These are phyloP conservation scores for Eupithecia exiguata DNA, from an alignment of 2,888 invertebrate genomes.

Conservation along the genomic window DNA sequence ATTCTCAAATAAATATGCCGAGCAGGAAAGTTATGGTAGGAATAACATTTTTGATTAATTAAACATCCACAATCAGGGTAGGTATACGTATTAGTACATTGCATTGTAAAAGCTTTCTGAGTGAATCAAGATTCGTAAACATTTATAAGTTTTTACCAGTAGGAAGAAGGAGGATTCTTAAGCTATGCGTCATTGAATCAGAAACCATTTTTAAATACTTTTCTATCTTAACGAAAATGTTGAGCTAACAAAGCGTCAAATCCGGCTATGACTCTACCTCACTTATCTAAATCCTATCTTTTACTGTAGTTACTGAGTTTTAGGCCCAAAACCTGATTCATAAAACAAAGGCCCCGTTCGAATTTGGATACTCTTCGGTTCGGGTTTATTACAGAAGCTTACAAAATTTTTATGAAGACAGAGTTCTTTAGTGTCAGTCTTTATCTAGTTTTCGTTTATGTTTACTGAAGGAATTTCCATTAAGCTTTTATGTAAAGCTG, in stretches of 20 bases:
- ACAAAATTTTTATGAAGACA: not conserved
- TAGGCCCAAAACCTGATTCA: conserved; percentile 6
- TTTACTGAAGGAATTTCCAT: not conserved
- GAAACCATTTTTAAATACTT: too few relatives aligned
- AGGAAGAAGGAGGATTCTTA: not conserved
- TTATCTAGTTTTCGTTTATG: conserved; percentile 5
- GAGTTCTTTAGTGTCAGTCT: not conserved
- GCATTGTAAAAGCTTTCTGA: not conserved
- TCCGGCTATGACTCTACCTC: not conserved
- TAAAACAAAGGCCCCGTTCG: conserved; percentile 1
- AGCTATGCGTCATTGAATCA: too few relatives aligned
- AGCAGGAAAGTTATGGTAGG: not conserved
- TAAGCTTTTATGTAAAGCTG: not conserved
- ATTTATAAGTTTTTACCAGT: not conserved
- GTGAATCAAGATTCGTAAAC: not conserved
- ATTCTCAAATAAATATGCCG: not conserved
- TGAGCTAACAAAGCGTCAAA: not conserved
- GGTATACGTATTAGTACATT: not conserved
- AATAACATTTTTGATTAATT: not conserved
- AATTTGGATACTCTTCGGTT: not conserved
- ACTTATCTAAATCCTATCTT: not conserved
- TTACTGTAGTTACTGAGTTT: not conserved
- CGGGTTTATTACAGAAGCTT: not conserved
- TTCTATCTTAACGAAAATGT: not conserved
- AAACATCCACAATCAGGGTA: not conserved